Conservation (phyloP, 2,888 invertebrate genomes). For the Loripinus fragilis region DNA sequence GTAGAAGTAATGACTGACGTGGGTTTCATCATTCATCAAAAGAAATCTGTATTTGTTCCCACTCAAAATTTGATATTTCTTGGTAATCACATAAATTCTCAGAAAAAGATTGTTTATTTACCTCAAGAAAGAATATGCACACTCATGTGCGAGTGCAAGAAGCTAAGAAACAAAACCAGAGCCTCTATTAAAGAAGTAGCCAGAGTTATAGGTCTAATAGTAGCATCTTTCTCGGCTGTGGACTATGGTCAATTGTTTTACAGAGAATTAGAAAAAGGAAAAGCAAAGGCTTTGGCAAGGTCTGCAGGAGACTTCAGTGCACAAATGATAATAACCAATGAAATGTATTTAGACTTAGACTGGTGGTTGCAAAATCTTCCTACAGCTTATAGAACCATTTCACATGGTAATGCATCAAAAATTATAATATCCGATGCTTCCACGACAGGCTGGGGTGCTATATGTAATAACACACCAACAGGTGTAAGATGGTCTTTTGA, state of each 20-base stretch:
- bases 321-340: background rate
- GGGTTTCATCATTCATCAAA: constrained; percentile 46
- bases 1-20: constrained; percentile 33
- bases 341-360: constrained; percentile 6
- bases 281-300: constrained; percentile 21
- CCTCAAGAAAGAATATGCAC: constrained; percentile 21
- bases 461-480: background rate
- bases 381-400: background rate
- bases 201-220: constrained; percentile 21
- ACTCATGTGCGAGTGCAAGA: background rate
- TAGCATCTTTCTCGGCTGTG: constrained; percentile 26
- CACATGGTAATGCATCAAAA: constrained; percentile 1
- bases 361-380: no score
- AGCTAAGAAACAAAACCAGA: background rate
- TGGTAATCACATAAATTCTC: constrained; percentile 53
- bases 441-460: constrained; percentile 25
- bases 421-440: constrained; percentile 19
- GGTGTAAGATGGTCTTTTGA: constrained; percentile 29
- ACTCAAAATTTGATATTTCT: constrained; percentile 38
- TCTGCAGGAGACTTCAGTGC: constrained; percentile 24
- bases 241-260: constrained; percentile 24
- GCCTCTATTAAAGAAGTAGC: constrained; percentile 20
- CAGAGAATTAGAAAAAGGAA: constrained; percentile 28
- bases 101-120: constrained; percentile 48
- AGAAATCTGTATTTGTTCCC: constrained; percentile 51